Conservation (phyloP, 2,113 vertebrate genomes). For the Rattus norvegicus region DNA sequence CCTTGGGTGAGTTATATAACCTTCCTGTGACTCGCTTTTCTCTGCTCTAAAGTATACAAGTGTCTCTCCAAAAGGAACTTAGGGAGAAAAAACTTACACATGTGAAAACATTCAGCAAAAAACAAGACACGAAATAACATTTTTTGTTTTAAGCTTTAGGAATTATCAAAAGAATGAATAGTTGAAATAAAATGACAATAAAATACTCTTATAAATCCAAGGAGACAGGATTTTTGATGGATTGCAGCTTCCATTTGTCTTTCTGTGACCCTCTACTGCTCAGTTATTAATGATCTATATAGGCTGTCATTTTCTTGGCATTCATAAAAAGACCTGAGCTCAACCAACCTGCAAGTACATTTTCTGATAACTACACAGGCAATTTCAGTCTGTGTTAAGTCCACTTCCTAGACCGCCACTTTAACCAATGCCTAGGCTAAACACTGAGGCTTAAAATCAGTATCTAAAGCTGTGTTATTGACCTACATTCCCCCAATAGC, state of each 20-base stretch:
- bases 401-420: conserved; percentile 28
- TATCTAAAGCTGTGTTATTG: neutral
- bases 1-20: conserved; percentile 37
- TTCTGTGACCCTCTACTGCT: conserved; percentile 34
- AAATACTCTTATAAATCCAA: conserved; percentile 61
- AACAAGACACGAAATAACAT: conserved; percentile 40
- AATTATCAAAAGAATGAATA: conserved; percentile 45
- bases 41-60: conserved; percentile 38
- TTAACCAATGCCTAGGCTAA: conserved; percentile 50
- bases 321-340: conserved; percentile 53
- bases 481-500: conserved; percentile 49
- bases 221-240: neutral
- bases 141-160: conserved; percentile 34
- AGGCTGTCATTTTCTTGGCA: conserved; percentile 62
- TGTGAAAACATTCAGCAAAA: conserved; percentile 9
- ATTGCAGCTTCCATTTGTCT: conserved; percentile 47
- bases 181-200: conserved; percentile 37
- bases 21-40: conserved; percentile 47
- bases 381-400: conserved; percentile 49
- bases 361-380: conserved; percentile 54
- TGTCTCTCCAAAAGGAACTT: conserved; percentile 18
- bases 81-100: neutral
- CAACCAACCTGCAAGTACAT: conserved; percentile 49
- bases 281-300: conserved; percentile 39
- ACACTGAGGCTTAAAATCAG: neutral